A percentile compares a stretch with the other conserved stretches of the same genome.
These are phyloP conservation scores for Phaethornis superciliosus DNA, from an alignment of 2,113 vertebrate species.

Conservation along the genomic window DNA sequence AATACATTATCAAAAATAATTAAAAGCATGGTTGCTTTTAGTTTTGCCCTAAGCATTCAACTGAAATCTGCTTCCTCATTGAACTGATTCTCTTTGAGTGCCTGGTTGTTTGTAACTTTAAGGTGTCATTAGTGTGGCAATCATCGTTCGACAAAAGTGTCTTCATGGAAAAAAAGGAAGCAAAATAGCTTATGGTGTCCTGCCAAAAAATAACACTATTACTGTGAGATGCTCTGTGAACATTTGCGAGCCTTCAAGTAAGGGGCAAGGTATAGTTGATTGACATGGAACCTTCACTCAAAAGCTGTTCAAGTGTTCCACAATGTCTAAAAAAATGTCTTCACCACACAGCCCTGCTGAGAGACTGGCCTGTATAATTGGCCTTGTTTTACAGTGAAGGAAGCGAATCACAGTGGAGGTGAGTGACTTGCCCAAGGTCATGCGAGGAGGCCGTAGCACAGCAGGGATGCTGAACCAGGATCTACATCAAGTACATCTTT, in stretches of 20 bases:
- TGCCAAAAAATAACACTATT: neutral
- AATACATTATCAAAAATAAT: constrained; percentile 16
- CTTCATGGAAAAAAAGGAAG: neutral
- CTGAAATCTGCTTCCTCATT: constrained; percentile 17
- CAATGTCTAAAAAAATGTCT: neutral
- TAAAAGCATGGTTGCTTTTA: neutral
- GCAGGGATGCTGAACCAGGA: constrained; percentile 3
- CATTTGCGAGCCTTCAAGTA: neutral
- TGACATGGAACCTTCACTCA: neutral
- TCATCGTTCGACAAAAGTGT: neutral
- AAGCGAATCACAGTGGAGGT: fast-evolving
- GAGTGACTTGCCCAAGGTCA: constrained; percentile 31
- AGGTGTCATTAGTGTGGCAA: neutral
- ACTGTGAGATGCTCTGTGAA: neutral
- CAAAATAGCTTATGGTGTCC: neutral
- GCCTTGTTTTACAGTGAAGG: neutral
- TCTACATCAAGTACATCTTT: neutral
- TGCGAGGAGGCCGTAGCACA: neutral
- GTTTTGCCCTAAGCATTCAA: constrained; percentile 32
- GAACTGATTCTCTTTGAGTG: constrained; percentile 14
- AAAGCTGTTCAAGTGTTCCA: neutral
- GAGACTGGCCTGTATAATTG: neutral
- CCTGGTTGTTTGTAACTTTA: constrained; percentile 22
- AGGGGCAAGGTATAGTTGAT: neutral
- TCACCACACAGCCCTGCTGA: neutral